Percentiles rank a stretch among this genome's conserved stretches.
Conservation (phyloP, 2,888 invertebrate genomes). For the Athrips mouffetella region DNA sequence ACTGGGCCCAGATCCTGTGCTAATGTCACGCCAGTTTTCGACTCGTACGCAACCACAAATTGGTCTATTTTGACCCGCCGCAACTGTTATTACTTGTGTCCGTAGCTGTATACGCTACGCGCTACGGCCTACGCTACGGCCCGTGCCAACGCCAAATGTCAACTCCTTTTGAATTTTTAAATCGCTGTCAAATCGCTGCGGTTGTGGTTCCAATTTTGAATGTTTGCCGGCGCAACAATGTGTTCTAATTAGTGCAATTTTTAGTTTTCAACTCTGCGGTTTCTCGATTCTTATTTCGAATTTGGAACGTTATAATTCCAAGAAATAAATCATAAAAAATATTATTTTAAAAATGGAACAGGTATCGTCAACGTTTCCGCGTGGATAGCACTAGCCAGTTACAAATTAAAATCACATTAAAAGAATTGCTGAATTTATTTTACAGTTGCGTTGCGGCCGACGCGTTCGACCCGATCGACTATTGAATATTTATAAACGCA, state of each 20-base stretch:
- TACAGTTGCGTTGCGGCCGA: conserved; percentile 16
- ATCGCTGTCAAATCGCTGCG: conserved; percentile 33
- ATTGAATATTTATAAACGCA: conserved; percentile 66
- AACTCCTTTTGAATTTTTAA: conserved; percentile 41
- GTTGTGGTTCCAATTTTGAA: conserved; percentile 33
- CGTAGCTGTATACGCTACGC: conserved; percentile 27
- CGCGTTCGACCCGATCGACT: conserved; percentile 34
- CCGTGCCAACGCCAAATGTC: conserved; percentile 44
- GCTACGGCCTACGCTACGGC: too few relatives aligned
- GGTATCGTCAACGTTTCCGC: not conserved
- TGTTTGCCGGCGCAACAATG: conserved; percentile 49
- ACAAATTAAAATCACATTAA: conserved; percentile 4
- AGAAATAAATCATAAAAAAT: not conserved
- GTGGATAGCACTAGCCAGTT: not conserved
- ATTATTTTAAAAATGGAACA: not conserved
- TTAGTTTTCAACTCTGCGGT: conserved; percentile 26
- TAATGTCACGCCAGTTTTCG: conserved; percentile 50
- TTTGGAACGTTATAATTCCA: not conserved
- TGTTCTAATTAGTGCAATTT: conserved; percentile 48
- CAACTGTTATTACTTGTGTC: conserved; percentile 39
- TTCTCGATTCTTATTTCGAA: conserved; percentile 7
- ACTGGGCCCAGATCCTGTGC: conserved; percentile 54
- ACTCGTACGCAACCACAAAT: conserved; percentile 49
- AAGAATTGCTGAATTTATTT: conserved; percentile 13
- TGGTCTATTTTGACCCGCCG: conserved; percentile 48